These are phyloP conservation scores for Cinclus cinclus DNA, from an alignment of 2,113 vertebrate species.

Conservation along the genomic window DNA sequence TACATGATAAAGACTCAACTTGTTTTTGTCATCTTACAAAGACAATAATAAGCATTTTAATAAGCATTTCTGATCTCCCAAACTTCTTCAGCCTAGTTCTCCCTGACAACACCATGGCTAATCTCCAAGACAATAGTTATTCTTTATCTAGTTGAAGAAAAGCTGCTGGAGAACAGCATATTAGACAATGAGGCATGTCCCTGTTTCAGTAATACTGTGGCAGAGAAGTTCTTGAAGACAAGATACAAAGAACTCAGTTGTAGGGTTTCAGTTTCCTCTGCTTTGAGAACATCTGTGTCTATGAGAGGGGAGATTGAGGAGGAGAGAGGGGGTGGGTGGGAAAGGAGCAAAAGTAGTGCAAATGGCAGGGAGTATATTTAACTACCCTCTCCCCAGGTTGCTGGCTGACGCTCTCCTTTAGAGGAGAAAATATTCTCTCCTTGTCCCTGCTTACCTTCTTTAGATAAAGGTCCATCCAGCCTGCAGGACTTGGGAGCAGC, in stretches of 20 bases:
- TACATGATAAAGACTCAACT: not conserved
- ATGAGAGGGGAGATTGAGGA: not conserved
- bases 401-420: not conserved
- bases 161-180: not conserved
- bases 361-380: not conserved
- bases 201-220: not conserved
- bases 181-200: not conserved
- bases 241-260: accelerated
- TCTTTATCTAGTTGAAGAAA: not conserved
- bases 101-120: not conserved
- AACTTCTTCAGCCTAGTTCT: not conserved
- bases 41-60: not conserved
- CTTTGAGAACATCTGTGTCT: not conserved
- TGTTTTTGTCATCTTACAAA: not conserved
- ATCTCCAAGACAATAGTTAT: not conserved
- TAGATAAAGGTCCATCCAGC: not conserved
- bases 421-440: not conserved
- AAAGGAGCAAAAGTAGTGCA: not conserved
- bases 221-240: not conserved
- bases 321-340: not conserved
- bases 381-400: not conserved
- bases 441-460: not conserved
- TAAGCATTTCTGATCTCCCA: not conserved
- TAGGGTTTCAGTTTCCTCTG: not conserved
- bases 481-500: not conserved